Conservation (phyloP, 2,113 vertebrate species). For the Rynchops niger region DNA sequence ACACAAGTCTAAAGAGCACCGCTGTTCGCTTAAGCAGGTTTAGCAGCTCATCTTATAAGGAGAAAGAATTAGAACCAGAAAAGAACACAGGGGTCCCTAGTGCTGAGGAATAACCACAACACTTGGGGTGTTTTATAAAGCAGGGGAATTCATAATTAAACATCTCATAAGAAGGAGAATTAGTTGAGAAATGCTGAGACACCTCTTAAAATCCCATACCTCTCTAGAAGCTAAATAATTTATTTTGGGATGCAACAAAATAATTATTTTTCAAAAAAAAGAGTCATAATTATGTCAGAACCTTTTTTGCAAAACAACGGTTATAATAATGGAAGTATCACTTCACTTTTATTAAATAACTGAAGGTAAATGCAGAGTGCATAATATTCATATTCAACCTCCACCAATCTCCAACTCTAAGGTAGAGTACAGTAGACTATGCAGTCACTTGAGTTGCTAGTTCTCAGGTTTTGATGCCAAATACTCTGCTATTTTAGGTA, state of each 20-base stretch:
- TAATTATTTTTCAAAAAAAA: neutral
- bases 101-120: neutral
- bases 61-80: neutral
- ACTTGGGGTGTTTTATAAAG: neutral
- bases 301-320: neutral
- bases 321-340: neutral
- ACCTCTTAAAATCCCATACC: neutral
- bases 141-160: neutral
- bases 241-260: neutral
- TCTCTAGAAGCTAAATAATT: neutral
- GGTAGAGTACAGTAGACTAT: neutral
- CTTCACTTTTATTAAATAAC: neutral
- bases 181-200: neutral
- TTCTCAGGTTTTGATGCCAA: neutral
- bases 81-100: neutral
- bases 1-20: neutral
- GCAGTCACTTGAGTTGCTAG: neutral
- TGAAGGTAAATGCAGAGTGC: neutral
- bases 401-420: neutral
- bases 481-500: neutral
- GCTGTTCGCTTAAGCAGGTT: neutral
- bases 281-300: neutral
- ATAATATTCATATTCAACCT: neutral
- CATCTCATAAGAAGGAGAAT: neutral
- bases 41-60: neutral